Conservation (phyloP, 35 echinoderm and acorn worm genomes). For the Strongylocentrotus purpuratus region DNA sequence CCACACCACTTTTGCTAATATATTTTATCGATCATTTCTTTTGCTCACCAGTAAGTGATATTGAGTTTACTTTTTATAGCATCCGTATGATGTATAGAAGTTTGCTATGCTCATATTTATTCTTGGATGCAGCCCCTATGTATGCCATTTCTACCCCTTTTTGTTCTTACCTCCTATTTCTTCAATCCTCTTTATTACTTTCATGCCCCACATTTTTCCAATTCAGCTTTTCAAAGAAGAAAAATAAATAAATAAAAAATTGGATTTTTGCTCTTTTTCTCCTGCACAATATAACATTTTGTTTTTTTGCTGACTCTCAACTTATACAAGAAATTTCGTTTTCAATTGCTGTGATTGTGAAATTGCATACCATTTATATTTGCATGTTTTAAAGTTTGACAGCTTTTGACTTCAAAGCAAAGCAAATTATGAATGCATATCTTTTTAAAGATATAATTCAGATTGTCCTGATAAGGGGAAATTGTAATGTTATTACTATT, state of each 20-base stretch:
- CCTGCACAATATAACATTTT: background rate
- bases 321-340: background rate
- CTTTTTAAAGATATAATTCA: no score
- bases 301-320: background rate
- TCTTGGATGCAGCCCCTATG: background rate
- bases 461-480: no score
- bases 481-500: no score
- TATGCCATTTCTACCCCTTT: background rate
- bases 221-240: background rate
- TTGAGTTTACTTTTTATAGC: background rate
- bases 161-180: background rate
- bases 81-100: background rate
- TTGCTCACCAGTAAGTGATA: slow-evolving; percentile 10
- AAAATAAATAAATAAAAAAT: background rate
- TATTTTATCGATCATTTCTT: background rate
- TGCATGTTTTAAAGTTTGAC: background rate
- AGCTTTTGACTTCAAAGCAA: background rate
- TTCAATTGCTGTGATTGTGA: background rate
- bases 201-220: background rate
- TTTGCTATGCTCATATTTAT: background rate
- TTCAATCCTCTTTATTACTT: background rate
- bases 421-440: background rate
- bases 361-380: background rate
- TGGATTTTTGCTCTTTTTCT: background rate
- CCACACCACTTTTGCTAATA: background rate